phyloP scores from a whole-genome alignment of 2,797 vertebrate genomes.

The Cuculus canorus region DNA sequence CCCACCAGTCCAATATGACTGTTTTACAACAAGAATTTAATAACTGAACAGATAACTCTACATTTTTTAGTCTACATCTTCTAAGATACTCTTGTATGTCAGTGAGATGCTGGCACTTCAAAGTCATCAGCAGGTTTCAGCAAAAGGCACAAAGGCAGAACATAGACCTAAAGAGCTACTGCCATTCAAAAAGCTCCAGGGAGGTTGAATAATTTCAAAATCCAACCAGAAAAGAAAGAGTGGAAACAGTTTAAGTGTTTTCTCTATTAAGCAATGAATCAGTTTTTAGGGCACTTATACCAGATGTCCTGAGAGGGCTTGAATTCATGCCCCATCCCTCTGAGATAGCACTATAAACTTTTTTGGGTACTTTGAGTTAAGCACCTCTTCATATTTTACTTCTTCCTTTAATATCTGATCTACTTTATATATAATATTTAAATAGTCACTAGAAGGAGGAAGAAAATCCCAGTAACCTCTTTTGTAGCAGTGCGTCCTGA shows the following conservation, averaged over 20 bases:
- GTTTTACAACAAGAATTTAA: background rate
- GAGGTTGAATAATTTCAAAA: background rate
- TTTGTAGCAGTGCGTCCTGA: background rate
- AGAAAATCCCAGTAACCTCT: background rate
- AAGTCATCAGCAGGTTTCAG: background rate
- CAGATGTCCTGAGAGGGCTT: background rate
- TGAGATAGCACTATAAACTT: background rate
- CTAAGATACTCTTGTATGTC: background rate
- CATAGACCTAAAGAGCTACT: background rate
- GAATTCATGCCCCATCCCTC: background rate
- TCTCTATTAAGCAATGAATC: background rate
- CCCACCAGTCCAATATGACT: background rate
- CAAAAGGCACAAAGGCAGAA: background rate
- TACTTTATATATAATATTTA: background rate
- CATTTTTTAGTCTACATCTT: background rate
- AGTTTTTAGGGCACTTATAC: background rate
- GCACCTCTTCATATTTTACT: background rate
- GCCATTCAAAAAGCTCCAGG: background rate
- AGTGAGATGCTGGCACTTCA: background rate
- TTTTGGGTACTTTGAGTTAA: background rate
- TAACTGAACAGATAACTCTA: background rate
- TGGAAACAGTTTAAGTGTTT: background rate
- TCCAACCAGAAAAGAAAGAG: background rate
- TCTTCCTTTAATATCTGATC: background rate
- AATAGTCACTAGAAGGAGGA: background rate